Conservation (phyloP, 2,113 vertebrate species). For the Phalacrocorax pelagicus region DNA sequence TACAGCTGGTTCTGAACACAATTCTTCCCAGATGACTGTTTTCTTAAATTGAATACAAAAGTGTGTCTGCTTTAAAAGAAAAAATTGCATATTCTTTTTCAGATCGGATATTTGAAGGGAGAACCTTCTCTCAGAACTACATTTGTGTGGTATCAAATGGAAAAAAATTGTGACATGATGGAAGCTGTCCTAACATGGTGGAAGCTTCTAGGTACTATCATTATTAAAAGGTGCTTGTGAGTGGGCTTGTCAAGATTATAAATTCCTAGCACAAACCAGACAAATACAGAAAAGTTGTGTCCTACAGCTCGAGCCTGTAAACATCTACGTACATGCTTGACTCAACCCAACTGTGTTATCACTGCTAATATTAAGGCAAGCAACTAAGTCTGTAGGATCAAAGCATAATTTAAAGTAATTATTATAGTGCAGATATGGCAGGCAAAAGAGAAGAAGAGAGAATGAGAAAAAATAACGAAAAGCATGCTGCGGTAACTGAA, state of each 20-base stretch:
- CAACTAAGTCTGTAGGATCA: constrained; percentile 20
- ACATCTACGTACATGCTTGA: not conserved
- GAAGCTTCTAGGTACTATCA: not conserved
- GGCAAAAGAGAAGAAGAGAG: constrained; percentile 7
- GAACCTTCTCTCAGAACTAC: not conserved
- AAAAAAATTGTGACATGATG: not conserved
- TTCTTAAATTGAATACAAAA: not conserved
- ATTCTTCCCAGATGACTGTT: not conserved
- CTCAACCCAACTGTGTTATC: not conserved
- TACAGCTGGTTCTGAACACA: not conserved
- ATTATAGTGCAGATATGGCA: constrained; percentile 1
- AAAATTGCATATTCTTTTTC: not conserved
- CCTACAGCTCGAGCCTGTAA: not conserved
- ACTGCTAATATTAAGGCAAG: not conserved
- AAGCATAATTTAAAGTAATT: not conserved
- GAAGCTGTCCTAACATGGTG: not conserved
- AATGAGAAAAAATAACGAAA: not conserved
- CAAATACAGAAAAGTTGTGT: not conserved
- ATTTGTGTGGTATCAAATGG: not conserved
- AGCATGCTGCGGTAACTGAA: constrained; percentile 22
- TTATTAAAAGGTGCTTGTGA: not conserved
- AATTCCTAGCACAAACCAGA: not conserved
- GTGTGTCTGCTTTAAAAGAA: not conserved
- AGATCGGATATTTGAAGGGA: not conserved
- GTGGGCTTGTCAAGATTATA: not conserved